A percentile compares a stretch with the other conserved stretches of the same genome.
Evolutionary conservation across 1,140 invertebrate species (phyloP).

Genomic region (Bradynema listronoti): DNA sequence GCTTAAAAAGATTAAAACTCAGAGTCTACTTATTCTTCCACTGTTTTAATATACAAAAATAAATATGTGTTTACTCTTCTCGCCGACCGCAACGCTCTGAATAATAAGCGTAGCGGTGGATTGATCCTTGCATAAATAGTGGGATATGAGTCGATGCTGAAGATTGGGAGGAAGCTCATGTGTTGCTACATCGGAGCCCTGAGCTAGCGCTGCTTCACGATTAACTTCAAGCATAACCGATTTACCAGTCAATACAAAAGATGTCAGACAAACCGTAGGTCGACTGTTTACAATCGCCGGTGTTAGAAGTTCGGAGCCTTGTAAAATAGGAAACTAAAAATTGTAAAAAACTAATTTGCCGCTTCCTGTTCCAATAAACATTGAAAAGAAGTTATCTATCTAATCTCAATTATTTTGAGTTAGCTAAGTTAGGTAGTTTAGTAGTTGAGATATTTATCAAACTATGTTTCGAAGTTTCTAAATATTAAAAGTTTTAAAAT

Average conservation of each 20-base stretch:
- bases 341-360: background rate
- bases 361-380: background rate
- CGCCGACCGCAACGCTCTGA: slow-evolving; percentile 24
- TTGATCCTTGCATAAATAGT: slow-evolving; percentile 23
- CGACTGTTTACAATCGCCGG: slow-evolving; percentile 40
- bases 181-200: background rate
- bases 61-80: slow-evolving; percentile 1
- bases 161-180: slow-evolving; percentile 23
- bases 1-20: background rate
- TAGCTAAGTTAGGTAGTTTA: too few species aligned
- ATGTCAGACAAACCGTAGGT: slow-evolving; percentile 41
- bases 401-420: too few species aligned
- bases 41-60: slow-evolving; percentile 1
- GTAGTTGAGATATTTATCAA: too few species aligned
- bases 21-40: too few species aligned
- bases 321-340: slow-evolving; percentile 31
- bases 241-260: slow-evolving; percentile 37
- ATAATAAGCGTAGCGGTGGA: slow-evolving; percentile 22
- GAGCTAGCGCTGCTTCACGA: background rate
- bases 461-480: too few species aligned
- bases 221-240: slow-evolving; percentile 42
- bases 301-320: slow-evolving; percentile 32
- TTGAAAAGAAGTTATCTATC: slow-evolving; percentile 1
- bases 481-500: background rate
- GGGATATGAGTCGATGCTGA: slow-evolving; percentile 42